Evolutionary conservation across 2,888 invertebrate genomes (phyloP).

Genomic region (Frankliniella fusca): DNA sequence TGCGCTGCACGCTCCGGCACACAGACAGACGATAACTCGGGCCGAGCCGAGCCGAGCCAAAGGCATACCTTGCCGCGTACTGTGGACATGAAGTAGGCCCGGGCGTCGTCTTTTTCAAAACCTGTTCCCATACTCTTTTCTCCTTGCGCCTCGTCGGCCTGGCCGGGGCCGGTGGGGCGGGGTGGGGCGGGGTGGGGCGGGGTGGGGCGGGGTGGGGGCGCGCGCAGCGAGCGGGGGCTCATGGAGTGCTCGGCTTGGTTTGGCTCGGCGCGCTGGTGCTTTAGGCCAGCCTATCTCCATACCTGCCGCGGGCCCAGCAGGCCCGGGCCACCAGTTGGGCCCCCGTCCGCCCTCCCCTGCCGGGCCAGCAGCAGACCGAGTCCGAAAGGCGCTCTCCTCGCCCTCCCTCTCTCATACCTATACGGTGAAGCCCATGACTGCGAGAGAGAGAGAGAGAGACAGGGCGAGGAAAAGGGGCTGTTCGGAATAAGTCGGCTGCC

Average conservation of each 20-base stretch:
- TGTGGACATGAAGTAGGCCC: not conserved
- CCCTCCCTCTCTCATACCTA: too few relatives aligned
- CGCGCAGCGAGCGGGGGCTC: not conserved
- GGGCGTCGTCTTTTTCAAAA: not conserved
- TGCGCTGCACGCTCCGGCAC: not conserved
- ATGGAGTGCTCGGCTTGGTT: not conserved
- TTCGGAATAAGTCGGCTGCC: too few relatives aligned
- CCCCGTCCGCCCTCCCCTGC: too few relatives aligned
- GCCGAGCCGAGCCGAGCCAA: not conserved
- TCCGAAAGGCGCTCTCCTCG: too few relatives aligned
- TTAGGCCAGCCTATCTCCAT: too few relatives aligned
- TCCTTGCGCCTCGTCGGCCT: not conserved
- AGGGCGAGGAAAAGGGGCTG: too few relatives aligned
- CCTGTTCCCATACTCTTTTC: slow-evolving; percentile 13
- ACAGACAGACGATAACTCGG: not conserved
- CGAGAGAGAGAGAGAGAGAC: too few relatives aligned
- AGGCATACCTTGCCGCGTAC: not conserved
- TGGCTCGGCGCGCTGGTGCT: not conserved
- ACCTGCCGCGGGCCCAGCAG: too few relatives aligned
- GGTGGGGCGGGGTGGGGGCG: not conserved
- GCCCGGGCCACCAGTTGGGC: too few relatives aligned
- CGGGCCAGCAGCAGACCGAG: too few relatives aligned
- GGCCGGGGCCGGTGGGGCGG: not conserved
- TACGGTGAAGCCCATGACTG: too few relatives aligned
- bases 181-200: not conserved